Percentiles rank a stretch among this genome's conserved stretches.
These are phyloP conservation scores for Salarias fasciatus DNA, from an alignment of 2,797 vertebrate species.

Conservation along the genomic window DNA sequence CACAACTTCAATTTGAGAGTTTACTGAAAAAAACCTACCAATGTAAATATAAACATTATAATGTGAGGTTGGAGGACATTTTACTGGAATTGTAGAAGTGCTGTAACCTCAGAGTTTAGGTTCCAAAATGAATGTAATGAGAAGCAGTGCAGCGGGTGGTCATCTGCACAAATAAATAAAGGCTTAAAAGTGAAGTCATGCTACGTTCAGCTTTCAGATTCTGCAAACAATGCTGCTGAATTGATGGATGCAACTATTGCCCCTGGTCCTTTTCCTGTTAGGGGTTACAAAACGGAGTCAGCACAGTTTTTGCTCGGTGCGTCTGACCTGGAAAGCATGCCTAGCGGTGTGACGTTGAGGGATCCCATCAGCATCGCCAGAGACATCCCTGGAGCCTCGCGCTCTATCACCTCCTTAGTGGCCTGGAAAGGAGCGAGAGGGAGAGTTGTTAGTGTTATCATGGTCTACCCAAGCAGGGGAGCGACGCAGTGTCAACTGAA, in stretches of 20 bases:
- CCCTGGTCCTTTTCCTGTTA: no score
- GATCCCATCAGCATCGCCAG: conserved; percentile 99
- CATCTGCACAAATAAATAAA: no score
- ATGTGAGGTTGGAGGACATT: conserved; percentile 10
- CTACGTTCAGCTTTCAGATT: no score
- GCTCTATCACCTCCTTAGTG: conserved; percentile 99
- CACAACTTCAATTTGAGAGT: conserved; percentile 2
- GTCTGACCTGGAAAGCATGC: conserved; percentile 95
- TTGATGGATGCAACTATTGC: no score
- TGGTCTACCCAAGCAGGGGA: conserved; percentile 9
- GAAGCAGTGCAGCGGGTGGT: no score
- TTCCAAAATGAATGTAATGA: neutral
- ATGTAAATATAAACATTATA: conserved; percentile 1
- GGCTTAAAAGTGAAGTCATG: no score
- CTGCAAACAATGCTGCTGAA: no score
- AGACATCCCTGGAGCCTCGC: conserved; percentile 98
- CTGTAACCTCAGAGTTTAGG: neutral
- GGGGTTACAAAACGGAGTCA: no score
- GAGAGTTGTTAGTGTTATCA: conserved; percentile 24
- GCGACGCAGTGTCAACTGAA: conserved; percentile 7
- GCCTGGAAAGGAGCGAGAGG: conserved; percentile 83
- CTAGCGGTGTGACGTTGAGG: conserved; percentile 97
- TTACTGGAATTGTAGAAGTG: conserved; percentile 6
- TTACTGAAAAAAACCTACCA: neutral
- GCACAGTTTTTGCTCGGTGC: neutral